phyloP scores from a whole-genome alignment of 2,888 invertebrate species.

The Aromia moschata region DNA sequence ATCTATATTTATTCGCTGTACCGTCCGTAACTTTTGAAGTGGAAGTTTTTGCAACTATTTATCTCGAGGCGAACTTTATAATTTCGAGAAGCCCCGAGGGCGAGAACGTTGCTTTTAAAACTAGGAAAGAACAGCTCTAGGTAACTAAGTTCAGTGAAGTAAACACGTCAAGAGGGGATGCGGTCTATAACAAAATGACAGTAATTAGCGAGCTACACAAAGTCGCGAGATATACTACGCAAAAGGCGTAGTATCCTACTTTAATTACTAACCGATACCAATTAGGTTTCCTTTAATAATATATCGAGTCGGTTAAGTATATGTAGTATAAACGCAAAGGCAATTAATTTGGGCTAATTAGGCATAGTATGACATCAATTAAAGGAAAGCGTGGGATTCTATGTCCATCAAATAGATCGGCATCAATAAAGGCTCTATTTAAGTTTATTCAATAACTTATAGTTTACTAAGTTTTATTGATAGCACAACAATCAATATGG shows the following conservation, averaged over 20 bases:
- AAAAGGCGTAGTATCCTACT: not conserved
- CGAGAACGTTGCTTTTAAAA: not conserved
- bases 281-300: slow-evolving; percentile 2
- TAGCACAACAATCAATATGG: no score
- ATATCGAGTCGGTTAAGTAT: slow-evolving; percentile 1
- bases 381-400: not conserved
- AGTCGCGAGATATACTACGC: not conserved
- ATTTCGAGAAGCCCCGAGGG: not conserved
- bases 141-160: not conserved
- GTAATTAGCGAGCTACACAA: not conserved
- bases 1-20: no score
- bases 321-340: not conserved
- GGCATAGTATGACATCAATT: not conserved
- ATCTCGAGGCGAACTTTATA: slow-evolving; percentile 9
- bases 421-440: no score
- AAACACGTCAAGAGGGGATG: not conserved
- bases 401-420: no score
- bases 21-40: slow-evolving; percentile 1
- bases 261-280: not conserved
- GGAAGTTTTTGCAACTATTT: slow-evolving; percentile 6
- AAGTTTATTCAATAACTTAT: no score
- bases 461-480: no score
- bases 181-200: not conserved
- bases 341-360: slow-evolving; percentile 4
- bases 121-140: not conserved